Base-by-base conservation (phyloP, 2,797 vertebrate genomes). In the Mus minutoides region DNA sequence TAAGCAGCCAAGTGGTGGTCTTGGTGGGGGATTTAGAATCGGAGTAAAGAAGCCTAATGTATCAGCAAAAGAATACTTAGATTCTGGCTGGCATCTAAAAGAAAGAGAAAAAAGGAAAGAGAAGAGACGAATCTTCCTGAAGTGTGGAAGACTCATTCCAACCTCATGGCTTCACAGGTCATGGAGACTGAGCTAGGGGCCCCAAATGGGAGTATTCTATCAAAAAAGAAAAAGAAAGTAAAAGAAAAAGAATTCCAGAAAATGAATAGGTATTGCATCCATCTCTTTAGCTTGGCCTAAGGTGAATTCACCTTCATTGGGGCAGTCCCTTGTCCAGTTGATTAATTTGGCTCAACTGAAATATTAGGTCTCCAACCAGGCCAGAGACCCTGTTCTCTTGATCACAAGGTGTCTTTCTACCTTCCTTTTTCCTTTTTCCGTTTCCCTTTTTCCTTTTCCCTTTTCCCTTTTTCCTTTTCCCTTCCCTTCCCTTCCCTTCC, bases 401-500 rank as follows among this genome's bases (percentile, higher is more conserved):
- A 80, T 12, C 52, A 58, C 54, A 80, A 64, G 62, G 13, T 64
- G 29, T 2, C 60, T 26, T 24, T 12, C 58, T 62, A 10, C 10
- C 60, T 62, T 29, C 24, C 24, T 11, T 49, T 49, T 11, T 29
- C 26, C 26, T 29, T 62, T 10, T 21, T 56, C 6, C 22, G n/a
- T 7, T 24, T 24, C 8, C 22, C 8, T 60, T 7, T 2, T 26
- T 17, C 9, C 60, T 24, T 62, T 24, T 22, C 24, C 56, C 26
- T 3, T 22, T 60, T 26, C 22, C 24, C 7, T 21, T 56, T 22
- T 22, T 60, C 8, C 58, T 24, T 8, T 3, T 22, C 16, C 56
- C 7, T 7, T 8, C 10, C 6, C 58, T 9, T 10, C 24, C 3
- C 24, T 11, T 31, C 11, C 4, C 11, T 4, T 13, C 1, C 11